Evolutionary conservation across 1,140 invertebrate genomes (phyloP).

Genomic region (Galleria mellonella): DNA sequence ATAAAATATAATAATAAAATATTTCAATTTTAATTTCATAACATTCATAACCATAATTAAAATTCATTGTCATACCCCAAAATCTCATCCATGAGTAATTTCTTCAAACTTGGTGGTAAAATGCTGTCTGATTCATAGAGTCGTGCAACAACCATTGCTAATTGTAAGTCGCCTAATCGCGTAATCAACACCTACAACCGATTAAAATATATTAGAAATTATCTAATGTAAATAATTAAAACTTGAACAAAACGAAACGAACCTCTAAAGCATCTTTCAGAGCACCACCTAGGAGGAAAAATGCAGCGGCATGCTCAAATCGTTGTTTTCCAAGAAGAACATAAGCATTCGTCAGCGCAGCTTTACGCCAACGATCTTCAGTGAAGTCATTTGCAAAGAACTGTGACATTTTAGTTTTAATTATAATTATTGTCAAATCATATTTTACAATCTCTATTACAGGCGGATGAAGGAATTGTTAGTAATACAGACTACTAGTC

Average conservation of each 20-base stretch:
- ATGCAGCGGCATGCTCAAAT: conserved; percentile 94
- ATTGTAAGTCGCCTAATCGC: conserved; percentile 95
- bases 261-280: conserved; percentile 97
- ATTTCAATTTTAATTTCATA: too few relatives aligned
- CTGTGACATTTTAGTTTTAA: conserved; percentile 22
- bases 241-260: conserved; percentile 11
- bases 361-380: conserved; percentile 95
- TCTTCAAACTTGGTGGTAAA: conserved; percentile 82
- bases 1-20: too few relatives aligned
- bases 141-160: conserved; percentile 95
- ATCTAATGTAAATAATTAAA: background rate
- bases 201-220: conserved; percentile 6
- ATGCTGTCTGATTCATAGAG: conserved; percentile 91
- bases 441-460: too few relatives aligned
- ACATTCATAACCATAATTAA: too few relatives aligned
- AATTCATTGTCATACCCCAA: conserved; percentile 72
- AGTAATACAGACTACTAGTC: too few relatives aligned
- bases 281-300: conserved; percentile 96
- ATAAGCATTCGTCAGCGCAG: conserved; percentile 98
- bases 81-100: conserved; percentile 86
- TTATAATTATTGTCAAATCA: too few relatives aligned
- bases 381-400: conserved; percentile 98
- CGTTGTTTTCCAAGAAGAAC: conserved; percentile 95
- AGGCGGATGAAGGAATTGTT: too few relatives aligned
- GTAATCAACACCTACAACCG: conserved; percentile 85